Percentiles rank a stretch among this genome's conserved stretches.
phyloP scores from a whole-genome alignment of 2,888 invertebrate genomes.

The Tetramorium bicarinatum region DNA sequence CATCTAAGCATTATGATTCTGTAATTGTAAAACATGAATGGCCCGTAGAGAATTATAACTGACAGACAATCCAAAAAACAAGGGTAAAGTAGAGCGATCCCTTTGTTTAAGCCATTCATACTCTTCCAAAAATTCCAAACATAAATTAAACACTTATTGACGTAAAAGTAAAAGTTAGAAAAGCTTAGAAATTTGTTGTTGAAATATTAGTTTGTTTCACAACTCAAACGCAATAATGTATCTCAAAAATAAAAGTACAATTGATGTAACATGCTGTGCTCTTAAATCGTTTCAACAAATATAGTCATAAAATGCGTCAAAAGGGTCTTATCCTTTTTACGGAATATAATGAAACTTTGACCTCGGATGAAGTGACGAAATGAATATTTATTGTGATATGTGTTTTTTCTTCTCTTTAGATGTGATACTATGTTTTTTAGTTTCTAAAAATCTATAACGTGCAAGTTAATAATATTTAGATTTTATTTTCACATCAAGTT shows the following conservation, averaged over 20 bases:
- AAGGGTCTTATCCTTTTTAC: constrained; percentile 74
- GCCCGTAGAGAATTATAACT: background rate
- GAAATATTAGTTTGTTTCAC: constrained; percentile 56
- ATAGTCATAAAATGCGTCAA: constrained; percentile 82
- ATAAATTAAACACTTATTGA: constrained; percentile 69
- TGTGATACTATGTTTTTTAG: background rate
- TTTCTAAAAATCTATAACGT: background rate
- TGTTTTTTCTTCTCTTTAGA: background rate
- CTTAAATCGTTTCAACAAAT: constrained; percentile 80
- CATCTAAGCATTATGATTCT: background rate
- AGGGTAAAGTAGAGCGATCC: constrained; percentile 59
- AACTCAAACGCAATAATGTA: constrained; percentile 79
- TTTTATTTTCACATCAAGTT: constrained; percentile 34
- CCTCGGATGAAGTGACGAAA: constrained; percentile 18
- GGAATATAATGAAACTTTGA: constrained; percentile 69
- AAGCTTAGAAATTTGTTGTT: constrained; percentile 46
- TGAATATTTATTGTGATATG: background rate
- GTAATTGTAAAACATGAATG: background rate
- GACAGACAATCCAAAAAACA: constrained; percentile 43
- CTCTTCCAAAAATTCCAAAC: constrained; percentile 67
- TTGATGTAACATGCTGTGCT: constrained; percentile 81
- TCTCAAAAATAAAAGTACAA: constrained; percentile 83
- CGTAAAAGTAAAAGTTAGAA: constrained; percentile 72
- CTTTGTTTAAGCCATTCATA: constrained; percentile 69
- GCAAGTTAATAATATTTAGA: background rate